Percentiles rank a stretch among this genome's conserved stretches.
phyloP scores from a whole-genome alignment of 2,797 vertebrate species.

The Coreius guichenoti region DNA sequence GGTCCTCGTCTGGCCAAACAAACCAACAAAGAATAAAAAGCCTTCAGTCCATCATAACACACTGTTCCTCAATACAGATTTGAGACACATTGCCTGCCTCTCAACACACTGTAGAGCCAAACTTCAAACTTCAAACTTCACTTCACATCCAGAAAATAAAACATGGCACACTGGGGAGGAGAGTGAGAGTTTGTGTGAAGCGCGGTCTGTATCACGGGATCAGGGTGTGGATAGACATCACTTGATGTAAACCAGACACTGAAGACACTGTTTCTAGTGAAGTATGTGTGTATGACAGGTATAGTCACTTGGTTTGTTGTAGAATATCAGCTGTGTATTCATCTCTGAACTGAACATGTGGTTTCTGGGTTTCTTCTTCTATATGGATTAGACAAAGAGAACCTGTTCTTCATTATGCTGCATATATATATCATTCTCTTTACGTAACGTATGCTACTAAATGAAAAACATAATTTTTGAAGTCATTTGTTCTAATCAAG shows the following conservation, averaged over 20 bases:
- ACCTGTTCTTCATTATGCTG: no score
- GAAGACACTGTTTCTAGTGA: background rate
- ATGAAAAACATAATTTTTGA: background rate
- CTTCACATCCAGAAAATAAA: constrained; percentile 10
- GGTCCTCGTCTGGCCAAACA: background rate
- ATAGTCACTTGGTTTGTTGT: background rate
- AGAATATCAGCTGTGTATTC: background rate
- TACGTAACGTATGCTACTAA: background rate
- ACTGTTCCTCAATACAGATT: background rate
- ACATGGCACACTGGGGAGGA: background rate
- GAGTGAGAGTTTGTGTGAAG: constrained; percentile 6
- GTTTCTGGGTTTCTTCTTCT: background rate
- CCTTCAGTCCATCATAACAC: background rate
- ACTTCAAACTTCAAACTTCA: no score
- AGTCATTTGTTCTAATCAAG: constrained; percentile 28
- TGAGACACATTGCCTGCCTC: constrained; percentile 12
- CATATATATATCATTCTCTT: background rate
- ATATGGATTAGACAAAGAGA: background rate
- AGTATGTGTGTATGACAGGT: background rate
- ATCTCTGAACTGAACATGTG: background rate
- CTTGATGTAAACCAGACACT: constrained; percentile 21
- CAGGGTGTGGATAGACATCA: background rate
- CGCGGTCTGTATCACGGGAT: background rate
- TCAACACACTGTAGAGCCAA: constrained; percentile 1
- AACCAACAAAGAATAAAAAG: background rate